Conservation (phyloP, 2,113 vertebrate species). For the Agapornis roseicollis region DNA sequence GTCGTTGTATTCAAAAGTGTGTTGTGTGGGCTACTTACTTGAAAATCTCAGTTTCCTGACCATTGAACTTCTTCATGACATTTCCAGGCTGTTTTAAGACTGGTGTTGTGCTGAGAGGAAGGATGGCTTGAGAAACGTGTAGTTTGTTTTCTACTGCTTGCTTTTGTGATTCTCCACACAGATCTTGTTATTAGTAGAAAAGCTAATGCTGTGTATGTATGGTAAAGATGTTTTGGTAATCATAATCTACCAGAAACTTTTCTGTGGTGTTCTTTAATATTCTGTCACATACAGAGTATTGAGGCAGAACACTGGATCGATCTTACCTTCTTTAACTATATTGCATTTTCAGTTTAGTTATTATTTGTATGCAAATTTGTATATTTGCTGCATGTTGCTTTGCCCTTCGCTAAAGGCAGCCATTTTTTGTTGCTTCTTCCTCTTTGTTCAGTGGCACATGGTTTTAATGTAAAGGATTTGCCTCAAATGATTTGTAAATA, state of each 20-base stretch:
- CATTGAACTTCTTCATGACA: neutral
- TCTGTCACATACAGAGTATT: neutral
- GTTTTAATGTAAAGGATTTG: neutral
- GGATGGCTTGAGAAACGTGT: neutral
- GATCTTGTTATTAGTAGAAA: neutral
- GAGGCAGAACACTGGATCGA: accelerated
- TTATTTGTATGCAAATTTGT: neutral
- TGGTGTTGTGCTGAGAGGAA: neutral
- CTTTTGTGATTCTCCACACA: neutral
- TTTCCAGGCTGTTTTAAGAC: neutral
- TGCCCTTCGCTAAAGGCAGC: neutral
- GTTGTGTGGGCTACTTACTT: neutral
- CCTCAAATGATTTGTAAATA: neutral
- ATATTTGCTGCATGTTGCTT: neutral
- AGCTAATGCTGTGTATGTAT: neutral
- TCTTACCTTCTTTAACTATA: neutral
- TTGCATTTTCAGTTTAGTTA: neutral
- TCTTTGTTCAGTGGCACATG: neutral
- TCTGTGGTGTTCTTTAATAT: neutral
- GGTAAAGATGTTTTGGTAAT: neutral
- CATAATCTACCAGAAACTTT: neutral
- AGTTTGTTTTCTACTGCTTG: neutral
- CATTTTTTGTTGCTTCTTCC: neutral
- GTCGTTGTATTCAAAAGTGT: neutral
- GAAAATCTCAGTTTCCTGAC: neutral